Evolutionary conservation across 2,113 vertebrate genomes (phyloP).

Genomic region (Tricholaema leucomelas): DNA sequence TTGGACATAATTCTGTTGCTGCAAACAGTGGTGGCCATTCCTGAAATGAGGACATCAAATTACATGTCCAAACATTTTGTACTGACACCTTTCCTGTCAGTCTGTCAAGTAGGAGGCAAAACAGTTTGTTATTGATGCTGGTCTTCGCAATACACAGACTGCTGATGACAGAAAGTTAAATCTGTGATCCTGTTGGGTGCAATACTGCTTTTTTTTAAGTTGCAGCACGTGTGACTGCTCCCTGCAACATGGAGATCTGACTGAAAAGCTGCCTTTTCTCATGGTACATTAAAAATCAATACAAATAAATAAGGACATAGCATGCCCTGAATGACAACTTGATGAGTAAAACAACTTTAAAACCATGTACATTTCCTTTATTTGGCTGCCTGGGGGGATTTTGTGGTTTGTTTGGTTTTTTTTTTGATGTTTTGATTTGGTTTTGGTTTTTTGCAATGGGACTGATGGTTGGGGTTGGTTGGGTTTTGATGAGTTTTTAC

Average conservation of each 20-base stretch:
- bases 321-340: not conserved
- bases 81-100: not conserved
- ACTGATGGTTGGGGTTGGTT: too few relatives aligned
- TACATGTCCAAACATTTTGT: not conserved
- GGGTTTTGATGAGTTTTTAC: not conserved
- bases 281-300: fast-evolving
- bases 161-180: not conserved
- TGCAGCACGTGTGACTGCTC: not conserved
- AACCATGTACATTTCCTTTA: not conserved
- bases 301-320: not conserved
- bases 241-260: not conserved
- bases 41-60: not conserved
- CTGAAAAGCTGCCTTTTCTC: not conserved
- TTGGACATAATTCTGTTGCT: not conserved
- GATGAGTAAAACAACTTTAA: not conserved
- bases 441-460: too few relatives aligned
- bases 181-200: not conserved
- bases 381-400: not conserved
- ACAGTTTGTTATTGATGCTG: not conserved
- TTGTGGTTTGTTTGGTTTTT: not conserved
- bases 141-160: not conserved
- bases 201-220: not conserved
- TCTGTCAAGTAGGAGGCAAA: not conserved
- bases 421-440: too few relatives aligned
- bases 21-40: not conserved